Evolutionary conservation across 2,888 invertebrate genomes (phyloP), one percentile per base, ranked within the genome.

Genomic region (Dolichopus griseipennis): DNA sequence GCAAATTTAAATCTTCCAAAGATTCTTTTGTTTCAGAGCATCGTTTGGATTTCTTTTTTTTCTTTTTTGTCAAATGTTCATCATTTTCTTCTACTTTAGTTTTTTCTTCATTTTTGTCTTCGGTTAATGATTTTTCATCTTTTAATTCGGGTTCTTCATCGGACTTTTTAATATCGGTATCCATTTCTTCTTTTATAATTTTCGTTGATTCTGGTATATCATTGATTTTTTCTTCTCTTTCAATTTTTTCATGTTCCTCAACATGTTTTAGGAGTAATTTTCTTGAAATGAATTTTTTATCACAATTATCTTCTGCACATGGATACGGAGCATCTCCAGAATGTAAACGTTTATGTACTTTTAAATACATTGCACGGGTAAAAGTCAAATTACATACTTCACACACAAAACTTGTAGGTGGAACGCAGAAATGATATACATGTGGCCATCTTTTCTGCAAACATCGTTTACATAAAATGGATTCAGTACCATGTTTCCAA

Each of bases 401-500:
- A 81, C 94, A 94, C 2, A 84, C 82, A 78, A 93, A 93, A 68
- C 86, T 84, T 12, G 85, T 81, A 4, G 93, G 92, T 62, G 93
- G 93, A 72, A 90, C 87, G 78, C 94, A 94, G 76, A 94, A 94
- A 78, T 94, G 94, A 82, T 93, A 94, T 8, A 93, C 90, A 79
- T 94, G 93, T 0, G 92, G 92, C 94, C 94, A 94, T 75, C 93
- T 93, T 77, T 93, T 94, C 76, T 93, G 92, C 67, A 93, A 80
- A 78, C 94, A 94, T 75, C 86, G 88, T 78, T 92, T 92, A 77
- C 94, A 94, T 52, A 89, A 81, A 3, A 91, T 89, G 81, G 93
- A 93, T 77, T 94, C 92, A 2, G 93, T 93, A 27, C 93, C 93
- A 79, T 95, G 94, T 79, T 94, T 95, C 93, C 94, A 94, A 78